phyloP scores from a whole-genome alignment of 2,888 invertebrate species.

The Apotomis betuletana region DNA sequence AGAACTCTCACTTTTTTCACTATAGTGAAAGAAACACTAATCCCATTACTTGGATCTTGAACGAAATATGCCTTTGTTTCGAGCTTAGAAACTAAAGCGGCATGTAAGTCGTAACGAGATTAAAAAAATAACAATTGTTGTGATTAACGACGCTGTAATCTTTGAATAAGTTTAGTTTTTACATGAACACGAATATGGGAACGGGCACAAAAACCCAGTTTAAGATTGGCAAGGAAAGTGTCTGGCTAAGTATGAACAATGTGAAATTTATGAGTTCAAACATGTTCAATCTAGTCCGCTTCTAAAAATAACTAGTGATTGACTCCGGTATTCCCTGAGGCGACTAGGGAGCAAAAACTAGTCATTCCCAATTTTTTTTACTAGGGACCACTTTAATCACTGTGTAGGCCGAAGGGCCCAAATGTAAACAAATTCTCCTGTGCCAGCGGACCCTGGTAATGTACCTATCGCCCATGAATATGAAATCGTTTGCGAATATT shows the following conservation, averaged over 20 bases:
- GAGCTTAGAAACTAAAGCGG: constrained; percentile 35
- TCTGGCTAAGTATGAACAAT: not conserved
- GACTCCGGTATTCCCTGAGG: too few species aligned
- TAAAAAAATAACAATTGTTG: constrained; percentile 24
- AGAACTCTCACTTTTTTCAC: constrained; percentile 41
- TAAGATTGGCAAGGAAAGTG: not conserved
- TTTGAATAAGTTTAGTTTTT: constrained; percentile 3
- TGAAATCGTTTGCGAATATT: too few species aligned
- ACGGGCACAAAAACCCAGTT: not conserved
- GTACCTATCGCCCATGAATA: too few species aligned
- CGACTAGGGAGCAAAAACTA: too few species aligned
- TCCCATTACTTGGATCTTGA: constrained; percentile 23
- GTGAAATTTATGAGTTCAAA: too few species aligned
- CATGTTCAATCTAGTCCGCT: too few species aligned
- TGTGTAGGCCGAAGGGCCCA: too few species aligned
- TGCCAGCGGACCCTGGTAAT: too few species aligned
- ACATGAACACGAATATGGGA: not conserved
- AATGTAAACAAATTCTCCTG: too few species aligned
- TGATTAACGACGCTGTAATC: constrained; percentile 26
- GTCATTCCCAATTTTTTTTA: too few species aligned
- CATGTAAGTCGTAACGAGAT: constrained; percentile 14
- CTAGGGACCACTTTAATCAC: too few species aligned
- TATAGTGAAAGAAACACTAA: constrained; percentile 18
- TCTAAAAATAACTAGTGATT: too few species aligned
- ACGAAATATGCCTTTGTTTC: constrained; percentile 30